phyloP scores from a whole-genome alignment of 2,888 invertebrate species.

The Hipparchia sbordonii region DNA sequence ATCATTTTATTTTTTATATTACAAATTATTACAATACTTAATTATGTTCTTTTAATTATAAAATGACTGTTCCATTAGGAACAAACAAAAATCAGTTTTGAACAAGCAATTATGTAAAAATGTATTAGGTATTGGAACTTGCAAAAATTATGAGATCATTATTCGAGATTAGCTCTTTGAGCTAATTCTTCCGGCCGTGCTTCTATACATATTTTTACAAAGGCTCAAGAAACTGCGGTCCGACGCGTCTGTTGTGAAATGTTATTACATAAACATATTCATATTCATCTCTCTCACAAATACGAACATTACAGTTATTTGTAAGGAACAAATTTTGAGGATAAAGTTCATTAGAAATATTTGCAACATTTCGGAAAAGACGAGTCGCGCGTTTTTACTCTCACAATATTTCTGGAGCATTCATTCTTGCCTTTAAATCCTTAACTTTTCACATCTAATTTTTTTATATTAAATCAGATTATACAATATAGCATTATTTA shows the following conservation, averaged over 20 bases:
- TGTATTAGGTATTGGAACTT: conserved; percentile 17
- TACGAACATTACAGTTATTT: no score
- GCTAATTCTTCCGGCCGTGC: conserved; percentile 48
- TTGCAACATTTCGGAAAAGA: no score
- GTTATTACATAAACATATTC: no score
- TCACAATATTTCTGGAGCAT: no score
- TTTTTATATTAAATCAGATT: conserved; percentile 6
- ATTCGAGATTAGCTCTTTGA: conserved; percentile 60
- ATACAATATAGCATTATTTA: neutral
- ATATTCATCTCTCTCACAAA: no score
- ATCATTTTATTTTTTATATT: neutral
- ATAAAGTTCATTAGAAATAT: no score
- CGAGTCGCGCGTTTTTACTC: no score
- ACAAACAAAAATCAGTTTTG: neutral
- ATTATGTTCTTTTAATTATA: neutral
- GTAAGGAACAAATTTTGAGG: no score
- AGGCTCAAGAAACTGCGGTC: no score
- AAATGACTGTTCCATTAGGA: neutral
- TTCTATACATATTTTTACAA: conserved; percentile 9
- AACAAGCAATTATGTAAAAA: neutral
- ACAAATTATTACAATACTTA: neutral
- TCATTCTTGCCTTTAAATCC: neutral
- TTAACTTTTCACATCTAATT: conserved; percentile 1
- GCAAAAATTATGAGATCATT: conserved; percentile 65
- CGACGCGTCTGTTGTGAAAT: no score